Conservation (phyloP, 2,113 vertebrate genomes). For the Antennarius striatus region DNA sequence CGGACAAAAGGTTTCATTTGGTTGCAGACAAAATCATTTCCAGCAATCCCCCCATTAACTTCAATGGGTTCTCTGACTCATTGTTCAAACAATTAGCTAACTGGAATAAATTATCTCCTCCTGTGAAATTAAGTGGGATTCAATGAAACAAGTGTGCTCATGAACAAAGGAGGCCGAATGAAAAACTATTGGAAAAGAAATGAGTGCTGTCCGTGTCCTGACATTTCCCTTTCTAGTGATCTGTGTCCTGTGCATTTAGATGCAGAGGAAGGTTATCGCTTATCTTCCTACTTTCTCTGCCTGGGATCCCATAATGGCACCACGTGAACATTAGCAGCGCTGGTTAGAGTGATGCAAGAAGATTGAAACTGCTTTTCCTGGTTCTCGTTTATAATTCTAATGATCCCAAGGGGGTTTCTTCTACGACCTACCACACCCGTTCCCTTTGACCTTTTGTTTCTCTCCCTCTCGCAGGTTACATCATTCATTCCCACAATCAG, state of each 20-base stretch:
- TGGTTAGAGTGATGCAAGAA: constrained; percentile 66
- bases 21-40: constrained; percentile 13
- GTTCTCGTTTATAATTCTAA: constrained; percentile 15
- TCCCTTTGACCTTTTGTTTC: background rate
- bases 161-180: constrained; percentile 15
- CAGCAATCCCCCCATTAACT: constrained; percentile 23
- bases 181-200: constrained; percentile 27
- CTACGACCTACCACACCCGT: constrained; percentile 13
- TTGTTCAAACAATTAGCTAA: constrained; percentile 31
- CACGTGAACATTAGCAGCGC: constrained; percentile 19
- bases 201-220: background rate
- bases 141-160: constrained; percentile 4
- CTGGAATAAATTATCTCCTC: constrained; percentile 31
- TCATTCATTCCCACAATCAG: constrained; percentile 52
- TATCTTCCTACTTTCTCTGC: background rate
- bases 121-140: constrained; percentile 4
- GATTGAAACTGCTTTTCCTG: constrained; percentile 46
- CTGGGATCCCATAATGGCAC: constrained; percentile 17
- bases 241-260: constrained; percentile 3
- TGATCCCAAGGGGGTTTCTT: constrained; percentile 27
- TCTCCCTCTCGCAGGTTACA: constrained; percentile 41
- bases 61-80: constrained; percentile 25
- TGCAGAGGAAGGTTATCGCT: constrained; percentile 5
- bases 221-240: constrained; percentile 6
- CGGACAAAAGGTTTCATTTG: constrained; percentile 20